A percentile compares a stretch with the other conserved stretches of the same genome.
Evolutionary conservation across 2,113 vertebrate species (phyloP).

Genomic region (Marcusenius ussheri): DNA sequence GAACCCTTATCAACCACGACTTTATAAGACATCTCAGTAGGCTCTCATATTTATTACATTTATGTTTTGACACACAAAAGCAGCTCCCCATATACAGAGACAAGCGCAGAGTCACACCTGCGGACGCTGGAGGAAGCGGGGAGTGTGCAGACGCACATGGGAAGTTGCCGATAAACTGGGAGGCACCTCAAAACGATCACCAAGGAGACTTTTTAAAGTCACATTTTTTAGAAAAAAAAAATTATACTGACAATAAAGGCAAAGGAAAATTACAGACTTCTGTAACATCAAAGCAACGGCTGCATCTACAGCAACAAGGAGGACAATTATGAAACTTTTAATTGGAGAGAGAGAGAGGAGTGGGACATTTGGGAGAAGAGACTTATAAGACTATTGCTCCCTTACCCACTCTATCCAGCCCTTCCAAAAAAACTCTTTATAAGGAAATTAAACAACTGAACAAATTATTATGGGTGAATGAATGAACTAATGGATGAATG

Average conservation of each 20-base stretch:
- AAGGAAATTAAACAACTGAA: constrained; percentile 35
- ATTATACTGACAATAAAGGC: background rate
- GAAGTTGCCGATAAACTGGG: background rate
- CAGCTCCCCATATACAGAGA: constrained; percentile 27
- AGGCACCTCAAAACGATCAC: background rate
- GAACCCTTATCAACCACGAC: background rate
- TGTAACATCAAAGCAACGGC: constrained; percentile 34
- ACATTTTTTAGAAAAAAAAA: background rate
- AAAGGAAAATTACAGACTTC: constrained; percentile 34
- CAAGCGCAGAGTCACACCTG: constrained; percentile 16
- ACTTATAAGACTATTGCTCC: constrained; percentile 58
- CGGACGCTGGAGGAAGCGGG: background rate
- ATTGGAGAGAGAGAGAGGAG: constrained; percentile 29
- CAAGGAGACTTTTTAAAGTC: constrained; percentile 5
- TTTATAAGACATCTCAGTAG: background rate
- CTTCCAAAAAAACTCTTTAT: constrained; percentile 32
- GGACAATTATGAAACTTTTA: constrained; percentile 30
- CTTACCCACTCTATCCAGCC: constrained; percentile 37
- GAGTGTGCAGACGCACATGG: background rate
- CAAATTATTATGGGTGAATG: background rate
- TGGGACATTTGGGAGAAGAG: constrained; percentile 41
- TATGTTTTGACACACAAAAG: background rate
- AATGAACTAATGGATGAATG: constrained; percentile 26
- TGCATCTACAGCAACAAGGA: constrained; percentile 18
- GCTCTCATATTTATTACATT: background rate